Conservation (phyloP, 2,888 invertebrate species). For the Epistrophe grossulariae region DNA sequence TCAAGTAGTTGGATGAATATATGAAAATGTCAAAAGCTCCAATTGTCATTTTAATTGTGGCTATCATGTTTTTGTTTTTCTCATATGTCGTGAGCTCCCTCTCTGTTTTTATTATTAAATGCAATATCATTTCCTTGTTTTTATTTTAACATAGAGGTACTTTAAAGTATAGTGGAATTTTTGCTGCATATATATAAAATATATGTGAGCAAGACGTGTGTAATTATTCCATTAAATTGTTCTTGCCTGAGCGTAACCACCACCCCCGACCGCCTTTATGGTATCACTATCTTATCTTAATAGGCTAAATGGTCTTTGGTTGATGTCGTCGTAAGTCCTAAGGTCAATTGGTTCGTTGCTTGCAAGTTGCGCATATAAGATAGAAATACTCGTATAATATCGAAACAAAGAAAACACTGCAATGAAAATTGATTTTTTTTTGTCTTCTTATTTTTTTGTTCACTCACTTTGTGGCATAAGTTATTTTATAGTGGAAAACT, state of each 20-base stretch:
- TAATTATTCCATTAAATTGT: slow-evolving; percentile 64
- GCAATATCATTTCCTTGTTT: slow-evolving; percentile 57
- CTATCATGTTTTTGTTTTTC: slow-evolving; percentile 10
- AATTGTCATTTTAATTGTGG: slow-evolving; percentile 58
- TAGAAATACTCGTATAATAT: not conserved
- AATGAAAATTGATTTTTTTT: not conserved
- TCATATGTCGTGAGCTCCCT: slow-evolving; percentile 5
- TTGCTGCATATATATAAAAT: not conserved
- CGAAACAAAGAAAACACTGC: slow-evolving; percentile 44
- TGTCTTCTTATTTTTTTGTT: not conserved
- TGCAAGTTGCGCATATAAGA: slow-evolving; percentile 35
- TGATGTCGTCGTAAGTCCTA: slow-evolving; percentile 49
- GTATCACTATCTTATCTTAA: slow-evolving; percentile 57
- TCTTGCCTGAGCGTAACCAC: not conserved
- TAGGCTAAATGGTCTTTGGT: slow-evolving; percentile 56
- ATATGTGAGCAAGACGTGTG: slow-evolving; percentile 37
- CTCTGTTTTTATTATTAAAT: slow-evolving; percentile 27
- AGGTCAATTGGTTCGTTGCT: slow-evolving; percentile 59
- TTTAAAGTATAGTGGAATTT: not conserved
- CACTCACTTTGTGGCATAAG: slow-evolving; percentile 20
- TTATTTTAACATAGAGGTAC: slow-evolving; percentile 7
- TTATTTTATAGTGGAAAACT: too few species aligned
- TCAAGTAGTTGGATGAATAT: slow-evolving; percentile 18
- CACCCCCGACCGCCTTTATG: not conserved
- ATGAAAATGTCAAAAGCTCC: slow-evolving; percentile 21